These are phyloP conservation scores for Desmodus rotundus DNA, from an alignment of 2,113 vertebrate genomes.

Conservation along the genomic window DNA sequence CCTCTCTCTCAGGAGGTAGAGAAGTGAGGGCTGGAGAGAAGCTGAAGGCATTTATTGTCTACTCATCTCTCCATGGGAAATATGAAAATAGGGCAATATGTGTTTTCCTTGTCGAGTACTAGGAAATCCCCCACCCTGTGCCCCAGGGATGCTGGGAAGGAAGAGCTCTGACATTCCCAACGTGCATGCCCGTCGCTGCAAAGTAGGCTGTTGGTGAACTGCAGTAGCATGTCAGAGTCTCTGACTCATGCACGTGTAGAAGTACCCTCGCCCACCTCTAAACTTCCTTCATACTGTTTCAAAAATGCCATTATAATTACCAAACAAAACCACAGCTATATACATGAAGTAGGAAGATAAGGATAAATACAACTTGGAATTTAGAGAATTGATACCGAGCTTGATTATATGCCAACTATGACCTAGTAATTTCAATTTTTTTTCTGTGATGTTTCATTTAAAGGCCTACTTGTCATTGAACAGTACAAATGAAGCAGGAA, in stretches of 20 bases:
- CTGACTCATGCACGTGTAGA: background rate
- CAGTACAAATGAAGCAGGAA: background rate
- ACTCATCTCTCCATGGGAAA: background rate
- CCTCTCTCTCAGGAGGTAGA: background rate
- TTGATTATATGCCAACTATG: background rate
- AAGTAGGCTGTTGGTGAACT: background rate
- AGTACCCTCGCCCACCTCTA: background rate
- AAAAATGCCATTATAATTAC: conserved; percentile 20
- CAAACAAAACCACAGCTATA: conserved; percentile 5
- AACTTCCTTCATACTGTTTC: background rate
- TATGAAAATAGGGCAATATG: background rate
- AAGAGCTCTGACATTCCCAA: conserved; percentile 1
- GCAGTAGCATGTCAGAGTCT: background rate
- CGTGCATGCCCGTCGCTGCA: background rate
- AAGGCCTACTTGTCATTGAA: background rate
- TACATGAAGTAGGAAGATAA: background rate
- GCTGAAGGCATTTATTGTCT: background rate
- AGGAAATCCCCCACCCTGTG: too few relatives aligned
- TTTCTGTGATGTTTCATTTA: background rate
- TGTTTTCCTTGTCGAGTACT: background rate
- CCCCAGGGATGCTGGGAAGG: background rate
- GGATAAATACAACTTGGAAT: background rate
- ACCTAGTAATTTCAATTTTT: conserved; percentile 1
- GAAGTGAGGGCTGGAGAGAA: background rate
- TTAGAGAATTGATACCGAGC: background rate